These are phyloP conservation scores for Plagodis dolabraria DNA, from an alignment of 2,888 invertebrate genomes.

Conservation along the genomic window DNA sequence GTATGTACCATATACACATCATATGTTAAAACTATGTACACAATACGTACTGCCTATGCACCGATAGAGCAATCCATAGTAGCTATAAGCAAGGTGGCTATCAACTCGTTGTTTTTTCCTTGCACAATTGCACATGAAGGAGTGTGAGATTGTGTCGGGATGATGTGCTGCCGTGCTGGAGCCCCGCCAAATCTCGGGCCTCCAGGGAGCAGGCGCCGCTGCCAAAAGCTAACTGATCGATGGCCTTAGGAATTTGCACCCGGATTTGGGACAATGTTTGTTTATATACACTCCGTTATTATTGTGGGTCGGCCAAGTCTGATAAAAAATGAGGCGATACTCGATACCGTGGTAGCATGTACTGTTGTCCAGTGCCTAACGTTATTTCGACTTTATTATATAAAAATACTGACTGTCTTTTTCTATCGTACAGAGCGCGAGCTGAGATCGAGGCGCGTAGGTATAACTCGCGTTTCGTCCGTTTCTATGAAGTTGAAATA, in stretches of 20 bases:
- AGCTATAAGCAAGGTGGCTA: slow-evolving; percentile 11
- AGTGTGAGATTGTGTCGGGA: slow-evolving; percentile 55
- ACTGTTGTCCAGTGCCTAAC: too few species aligned
- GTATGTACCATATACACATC: too few species aligned
- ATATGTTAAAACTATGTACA: too few species aligned
- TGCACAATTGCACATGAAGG: slow-evolving; percentile 52
- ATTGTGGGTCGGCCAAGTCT: slow-evolving; percentile 14
- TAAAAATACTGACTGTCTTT: too few species aligned
- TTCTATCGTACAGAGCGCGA: too few species aligned
- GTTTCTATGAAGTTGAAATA: too few species aligned
- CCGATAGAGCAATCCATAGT: slow-evolving; percentile 6
- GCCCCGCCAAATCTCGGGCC: slow-evolving; percentile 55
- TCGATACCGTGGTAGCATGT: too few species aligned
- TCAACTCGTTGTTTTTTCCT: slow-evolving; percentile 45
- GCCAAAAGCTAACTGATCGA: slow-evolving; percentile 63
- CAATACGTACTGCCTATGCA: neutral
- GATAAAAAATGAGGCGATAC: too few species aligned
- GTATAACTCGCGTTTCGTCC: too few species aligned
- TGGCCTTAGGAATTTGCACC: slow-evolving; percentile 57
- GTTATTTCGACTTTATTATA: too few species aligned
- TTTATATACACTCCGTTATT: slow-evolving; percentile 28
- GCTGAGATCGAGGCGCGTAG: too few species aligned
- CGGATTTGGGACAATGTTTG: slow-evolving; percentile 42
- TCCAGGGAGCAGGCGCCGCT: slow-evolving; percentile 50
- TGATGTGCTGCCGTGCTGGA: slow-evolving; percentile 56